Conservation (phyloP, 2,888 invertebrate genomes). For the Therioaphis trifolii region DNA sequence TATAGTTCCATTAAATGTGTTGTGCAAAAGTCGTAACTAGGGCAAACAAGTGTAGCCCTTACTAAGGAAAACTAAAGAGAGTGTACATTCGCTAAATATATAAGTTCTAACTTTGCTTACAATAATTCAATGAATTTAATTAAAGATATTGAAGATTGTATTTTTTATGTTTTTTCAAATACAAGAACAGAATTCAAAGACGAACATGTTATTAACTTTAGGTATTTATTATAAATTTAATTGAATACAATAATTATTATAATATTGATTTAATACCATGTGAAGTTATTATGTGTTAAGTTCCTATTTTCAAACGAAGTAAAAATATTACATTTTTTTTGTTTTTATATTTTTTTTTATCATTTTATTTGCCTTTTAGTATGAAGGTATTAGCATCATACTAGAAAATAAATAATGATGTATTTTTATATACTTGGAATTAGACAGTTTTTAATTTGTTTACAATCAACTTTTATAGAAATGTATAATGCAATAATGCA, state of each 20-base stretch:
- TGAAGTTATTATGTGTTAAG: too few relatives aligned
- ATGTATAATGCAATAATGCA: too few relatives aligned
- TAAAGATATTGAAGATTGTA: too few relatives aligned
- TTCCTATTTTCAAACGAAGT: too few relatives aligned
- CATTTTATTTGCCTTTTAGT: too few relatives aligned
- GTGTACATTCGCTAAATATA: background rate
- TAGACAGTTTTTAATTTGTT: too few relatives aligned
- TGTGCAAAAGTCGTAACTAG: constrained; percentile 11
- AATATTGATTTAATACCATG: too few relatives aligned
- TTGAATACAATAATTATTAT: too few relatives aligned
- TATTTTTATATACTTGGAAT: background rate
- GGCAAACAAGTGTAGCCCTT: background rate
- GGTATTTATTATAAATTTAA: background rate
- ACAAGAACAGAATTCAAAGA: background rate
- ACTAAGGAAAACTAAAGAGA: background rate
- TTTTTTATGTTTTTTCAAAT: background rate
- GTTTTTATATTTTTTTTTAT: too few relatives aligned
- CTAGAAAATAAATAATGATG: constrained; percentile 20
- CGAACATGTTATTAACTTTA: background rate
- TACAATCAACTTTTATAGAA: too few relatives aligned
- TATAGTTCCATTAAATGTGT: background rate
- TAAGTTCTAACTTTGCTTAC: background rate
- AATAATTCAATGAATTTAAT: background rate
- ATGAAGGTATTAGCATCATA: background rate
- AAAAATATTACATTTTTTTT: too few relatives aligned